Percentiles rank a stretch among this genome's conserved stretches.
Evolutionary conservation across 2,888 invertebrate genomes (phyloP).

Genomic region (Nymphalis urticae): DNA sequence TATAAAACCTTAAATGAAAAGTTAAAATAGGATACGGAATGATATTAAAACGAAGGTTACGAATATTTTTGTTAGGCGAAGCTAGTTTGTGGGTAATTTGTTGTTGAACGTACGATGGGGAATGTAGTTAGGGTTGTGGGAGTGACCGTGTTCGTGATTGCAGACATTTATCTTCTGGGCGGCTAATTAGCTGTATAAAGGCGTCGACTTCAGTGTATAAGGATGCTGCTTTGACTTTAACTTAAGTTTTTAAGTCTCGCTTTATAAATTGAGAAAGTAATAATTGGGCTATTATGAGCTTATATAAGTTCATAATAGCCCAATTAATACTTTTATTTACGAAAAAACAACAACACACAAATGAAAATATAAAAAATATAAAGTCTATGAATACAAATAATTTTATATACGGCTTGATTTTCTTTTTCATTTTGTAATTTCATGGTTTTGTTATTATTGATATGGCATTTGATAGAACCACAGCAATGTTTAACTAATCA

Average conservation of each 20-base stretch:
- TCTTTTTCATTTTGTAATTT: too few species aligned
- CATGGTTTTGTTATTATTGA: too few species aligned
- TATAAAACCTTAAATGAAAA: background rate
- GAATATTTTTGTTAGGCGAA: conserved; percentile 34
- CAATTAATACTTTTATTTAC: too few species aligned
- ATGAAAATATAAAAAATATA: too few species aligned
- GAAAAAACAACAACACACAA: too few species aligned
- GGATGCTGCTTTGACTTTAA: conserved; percentile 10
- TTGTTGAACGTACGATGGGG: conserved; percentile 40
- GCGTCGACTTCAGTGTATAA: conserved; percentile 19
- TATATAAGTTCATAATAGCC: too few species aligned
- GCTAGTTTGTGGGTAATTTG: conserved; percentile 55
- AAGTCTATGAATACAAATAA: too few species aligned
- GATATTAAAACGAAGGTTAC: conserved; percentile 20
- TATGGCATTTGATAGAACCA: too few species aligned
- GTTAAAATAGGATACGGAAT: background rate
- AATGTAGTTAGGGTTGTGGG: conserved; percentile 47
- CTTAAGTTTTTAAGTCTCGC: background rate
- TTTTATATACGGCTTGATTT: too few species aligned
- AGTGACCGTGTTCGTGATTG: conserved; percentile 65
- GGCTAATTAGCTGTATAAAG: conserved; percentile 62
- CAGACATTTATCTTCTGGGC: conserved; percentile 73
- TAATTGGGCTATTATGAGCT: too few species aligned
- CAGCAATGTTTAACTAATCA: too few species aligned
- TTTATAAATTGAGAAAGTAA: background rate